Evolutionary conservation across 2,888 invertebrate genomes (phyloP).

Genomic region (Adelphocoris suturalis): DNA sequence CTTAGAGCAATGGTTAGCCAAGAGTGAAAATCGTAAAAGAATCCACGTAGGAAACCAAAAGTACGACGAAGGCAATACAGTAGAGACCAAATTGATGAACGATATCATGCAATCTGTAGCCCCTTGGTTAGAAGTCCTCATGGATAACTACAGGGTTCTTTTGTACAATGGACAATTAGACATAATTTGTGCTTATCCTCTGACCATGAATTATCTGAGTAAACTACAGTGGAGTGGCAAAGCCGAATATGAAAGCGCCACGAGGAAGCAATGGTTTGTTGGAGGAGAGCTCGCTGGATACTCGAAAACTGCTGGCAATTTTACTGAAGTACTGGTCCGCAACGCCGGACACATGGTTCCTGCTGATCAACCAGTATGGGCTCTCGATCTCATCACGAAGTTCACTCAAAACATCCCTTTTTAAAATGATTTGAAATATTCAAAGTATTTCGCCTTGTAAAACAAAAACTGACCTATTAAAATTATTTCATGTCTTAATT

Average conservation of each 20-base stretch:
- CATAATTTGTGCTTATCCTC: constrained; percentile 92
- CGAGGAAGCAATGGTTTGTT: constrained; percentile 84
- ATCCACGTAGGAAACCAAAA: constrained; percentile 91
- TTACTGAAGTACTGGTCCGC: constrained; percentile 87
- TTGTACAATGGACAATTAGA: constrained; percentile 95
- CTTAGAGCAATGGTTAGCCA: constrained; percentile 75
- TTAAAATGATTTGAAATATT: constrained; percentile 18
- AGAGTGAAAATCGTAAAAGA: constrained; percentile 78
- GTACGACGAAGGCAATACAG: constrained; percentile 78
- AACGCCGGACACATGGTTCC: constrained; percentile 92
- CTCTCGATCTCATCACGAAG: constrained; percentile 85
- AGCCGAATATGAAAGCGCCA: constrained; percentile 84
- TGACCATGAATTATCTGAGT: constrained; percentile 89
- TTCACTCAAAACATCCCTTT: constrained; percentile 83
- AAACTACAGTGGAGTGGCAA: constrained; percentile 85
- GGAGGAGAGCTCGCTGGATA: constrained; percentile 87
- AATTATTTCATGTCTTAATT: too few relatives aligned
- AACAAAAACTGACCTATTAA: too few relatives aligned
- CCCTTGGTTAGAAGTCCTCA: constrained; percentile 84
- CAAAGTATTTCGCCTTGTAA: too few relatives aligned
- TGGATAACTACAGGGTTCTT: constrained; percentile 85
- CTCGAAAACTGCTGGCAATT: constrained; percentile 85
- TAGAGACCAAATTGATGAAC: constrained; percentile 85
- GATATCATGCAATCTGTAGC: constrained; percentile 92
- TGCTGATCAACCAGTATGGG: constrained; percentile 88